phyloP scores from a whole-genome alignment of 2,113 vertebrate genomes.

The Spea multiplicata region DNA sequence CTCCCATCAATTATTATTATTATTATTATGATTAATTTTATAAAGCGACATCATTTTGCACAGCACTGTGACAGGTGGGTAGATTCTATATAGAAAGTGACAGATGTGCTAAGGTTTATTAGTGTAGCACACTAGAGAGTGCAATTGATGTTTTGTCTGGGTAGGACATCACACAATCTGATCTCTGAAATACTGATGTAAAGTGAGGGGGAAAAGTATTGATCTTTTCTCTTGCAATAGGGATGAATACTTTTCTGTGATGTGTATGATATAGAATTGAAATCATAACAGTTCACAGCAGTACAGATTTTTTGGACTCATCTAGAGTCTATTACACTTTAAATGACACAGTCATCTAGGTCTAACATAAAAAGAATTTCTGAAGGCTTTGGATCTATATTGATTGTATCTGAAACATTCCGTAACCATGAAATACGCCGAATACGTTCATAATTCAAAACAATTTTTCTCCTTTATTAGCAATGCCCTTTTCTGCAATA shows the following conservation, averaged over 20 bases:
- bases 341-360: not conserved
- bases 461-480: constrained; percentile 13
- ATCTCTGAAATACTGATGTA: not conserved
- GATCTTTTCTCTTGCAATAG: constrained; percentile 15
- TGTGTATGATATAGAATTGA: not conserved
- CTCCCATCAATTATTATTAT: no score
- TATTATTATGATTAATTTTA: no score
- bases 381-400: constrained; percentile 11
- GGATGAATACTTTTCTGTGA: constrained; percentile 18
- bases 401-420: constrained; percentile 29
- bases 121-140: no score
- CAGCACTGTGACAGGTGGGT: no score
- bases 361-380: constrained; percentile 16
- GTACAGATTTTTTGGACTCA: constrained; percentile 2
- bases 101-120: no score
- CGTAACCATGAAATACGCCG: constrained; percentile 1
- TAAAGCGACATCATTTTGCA: no score
- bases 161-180: not conserved
- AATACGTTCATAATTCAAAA: constrained; percentile 7
- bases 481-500: constrained; percentile 9
- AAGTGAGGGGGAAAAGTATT: constrained; percentile 14
- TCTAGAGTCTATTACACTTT: constrained; percentile 9
- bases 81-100: no score
- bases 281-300: not conserved
- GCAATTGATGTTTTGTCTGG: no score